These are phyloP conservation scores for Pristiophorus japonicus DNA, from an alignment of 2,113 vertebrate genomes.

Conservation along the genomic window DNA sequence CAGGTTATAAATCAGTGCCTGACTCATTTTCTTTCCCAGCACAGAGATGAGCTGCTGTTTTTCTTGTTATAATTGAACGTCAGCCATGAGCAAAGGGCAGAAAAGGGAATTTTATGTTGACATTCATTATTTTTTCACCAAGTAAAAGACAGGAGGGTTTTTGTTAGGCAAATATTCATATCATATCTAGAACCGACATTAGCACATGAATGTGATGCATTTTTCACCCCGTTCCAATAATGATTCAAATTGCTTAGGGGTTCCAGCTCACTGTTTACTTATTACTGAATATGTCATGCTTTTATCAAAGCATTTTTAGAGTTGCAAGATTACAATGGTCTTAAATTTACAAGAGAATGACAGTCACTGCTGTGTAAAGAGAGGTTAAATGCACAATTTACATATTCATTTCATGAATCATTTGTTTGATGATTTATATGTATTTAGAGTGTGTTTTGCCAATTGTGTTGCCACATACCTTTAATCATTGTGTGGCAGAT, in stretches of 20 bases:
- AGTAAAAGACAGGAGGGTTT: slow-evolving; percentile 37
- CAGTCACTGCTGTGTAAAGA: slow-evolving; percentile 82
- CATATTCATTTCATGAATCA: slow-evolving; percentile 95
- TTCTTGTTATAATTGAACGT: slow-evolving; percentile 56
- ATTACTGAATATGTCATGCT: slow-evolving; percentile 79
- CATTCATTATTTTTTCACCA: slow-evolving; percentile 38
- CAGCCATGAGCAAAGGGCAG: slow-evolving; percentile 45
- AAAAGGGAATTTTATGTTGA: slow-evolving; percentile 46
- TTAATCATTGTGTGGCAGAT: slow-evolving; percentile 70
- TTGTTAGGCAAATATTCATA: slow-evolving; percentile 38
- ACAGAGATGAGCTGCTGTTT: slow-evolving; percentile 54
- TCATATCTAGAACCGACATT: slow-evolving; percentile 35
- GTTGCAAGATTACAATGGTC: slow-evolving; percentile 82
- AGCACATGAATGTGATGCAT: slow-evolving; percentile 63
- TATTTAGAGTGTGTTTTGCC: slow-evolving; percentile 64
- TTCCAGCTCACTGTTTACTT: slow-evolving; percentile 80
- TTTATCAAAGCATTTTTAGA: slow-evolving; percentile 65
- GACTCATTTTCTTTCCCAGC: slow-evolving; percentile 50
- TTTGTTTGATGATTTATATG: slow-evolving; percentile 89
- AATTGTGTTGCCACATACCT: slow-evolving; percentile 38
- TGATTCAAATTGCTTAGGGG: slow-evolving; percentile 78
- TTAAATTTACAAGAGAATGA: slow-evolving; percentile 82
- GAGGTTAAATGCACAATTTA: slow-evolving; percentile 90
- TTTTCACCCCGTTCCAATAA: slow-evolving; percentile 61
- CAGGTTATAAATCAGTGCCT: slow-evolving; percentile 61